These are phyloP conservation scores for Crypturellus undulatus DNA, from an alignment of 2,113 vertebrate species.

Conservation along the genomic window DNA sequence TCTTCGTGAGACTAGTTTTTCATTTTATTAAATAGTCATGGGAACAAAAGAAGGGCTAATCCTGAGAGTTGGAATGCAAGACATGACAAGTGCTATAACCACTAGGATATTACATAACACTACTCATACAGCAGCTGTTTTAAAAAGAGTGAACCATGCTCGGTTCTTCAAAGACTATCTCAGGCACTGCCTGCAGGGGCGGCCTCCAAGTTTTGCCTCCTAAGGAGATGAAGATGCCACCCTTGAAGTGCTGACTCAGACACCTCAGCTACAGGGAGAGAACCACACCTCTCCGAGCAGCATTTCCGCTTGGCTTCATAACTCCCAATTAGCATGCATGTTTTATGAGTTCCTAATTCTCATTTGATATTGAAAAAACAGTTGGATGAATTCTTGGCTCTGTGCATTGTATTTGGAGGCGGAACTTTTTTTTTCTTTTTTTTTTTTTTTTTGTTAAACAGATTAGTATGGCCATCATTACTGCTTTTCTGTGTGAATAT, in stretches of 20 bases:
- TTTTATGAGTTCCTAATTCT: not conserved
- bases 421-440: not conserved
- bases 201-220: slow-evolving; percentile 3
- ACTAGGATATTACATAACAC: not conserved
- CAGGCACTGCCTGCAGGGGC: slow-evolving; percentile 25
- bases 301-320: not conserved
- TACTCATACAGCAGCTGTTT: not conserved
- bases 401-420: not conserved
- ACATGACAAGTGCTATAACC: not conserved
- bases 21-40: slow-evolving; percentile 19
- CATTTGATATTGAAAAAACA: not conserved
- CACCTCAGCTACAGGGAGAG: not conserved
- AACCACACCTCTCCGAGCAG: not conserved
- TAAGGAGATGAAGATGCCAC: slow-evolving; percentile 18
- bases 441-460: not conserved
- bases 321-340: not conserved
- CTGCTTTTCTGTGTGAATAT: not conserved
- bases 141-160: not conserved
- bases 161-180: slow-evolving; percentile 55
- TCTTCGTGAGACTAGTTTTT: not conserved
- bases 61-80: not conserved
- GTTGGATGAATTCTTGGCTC: not conserved
- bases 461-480: not conserved
- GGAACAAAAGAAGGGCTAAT: not conserved
- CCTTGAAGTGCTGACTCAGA: not conserved